phyloP scores from a whole-genome alignment of 23 tunicate species.

The Pegea sp. region DNA sequence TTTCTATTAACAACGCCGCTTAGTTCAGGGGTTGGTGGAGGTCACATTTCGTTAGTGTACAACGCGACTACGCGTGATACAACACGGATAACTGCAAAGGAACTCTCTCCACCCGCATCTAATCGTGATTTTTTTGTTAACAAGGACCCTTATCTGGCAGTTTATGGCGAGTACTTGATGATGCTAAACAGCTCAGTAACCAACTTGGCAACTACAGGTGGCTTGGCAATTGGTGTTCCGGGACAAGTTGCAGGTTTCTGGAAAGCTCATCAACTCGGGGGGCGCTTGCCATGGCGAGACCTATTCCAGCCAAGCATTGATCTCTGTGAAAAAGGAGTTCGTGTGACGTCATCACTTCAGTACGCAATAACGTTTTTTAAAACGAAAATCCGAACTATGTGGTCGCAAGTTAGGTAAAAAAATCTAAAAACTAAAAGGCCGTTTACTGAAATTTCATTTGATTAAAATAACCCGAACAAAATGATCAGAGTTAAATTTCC shows the following conservation, averaged over 20 bases:
- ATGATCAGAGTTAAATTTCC: no score
- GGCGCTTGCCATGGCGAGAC: slow-evolving; percentile 59
- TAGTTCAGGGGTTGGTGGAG: slow-evolving; percentile 93
- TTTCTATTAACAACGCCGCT: no score
- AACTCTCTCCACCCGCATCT: slow-evolving; percentile 39
- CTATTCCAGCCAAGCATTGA: slow-evolving; percentile 61
- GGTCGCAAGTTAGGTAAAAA: no score
- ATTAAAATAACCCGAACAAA: no score
- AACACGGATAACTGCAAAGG: slow-evolving; percentile 41
- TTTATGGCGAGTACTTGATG: no score
- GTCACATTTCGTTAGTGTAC: slow-evolving; percentile 59
- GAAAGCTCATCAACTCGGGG: slow-evolving; percentile 77
- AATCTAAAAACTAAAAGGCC: no score
- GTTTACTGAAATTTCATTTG: no score
- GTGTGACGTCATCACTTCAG: no score
- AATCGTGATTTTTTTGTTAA: slow-evolving; percentile 39
- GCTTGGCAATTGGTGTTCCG: slow-evolving; percentile 43
- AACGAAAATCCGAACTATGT: no score
- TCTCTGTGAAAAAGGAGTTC: slow-evolving; percentile 37
- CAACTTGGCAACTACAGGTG: no score
- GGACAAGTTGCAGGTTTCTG: slow-evolving; percentile 78
- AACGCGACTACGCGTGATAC: slow-evolving; percentile 39
- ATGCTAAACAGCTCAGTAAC: no score
- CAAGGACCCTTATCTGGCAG: slow-evolving; percentile 17
- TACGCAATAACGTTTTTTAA: no score